phyloP scores from a whole-genome alignment of 2,113 vertebrate genomes.

The Macrotus californicus region DNA sequence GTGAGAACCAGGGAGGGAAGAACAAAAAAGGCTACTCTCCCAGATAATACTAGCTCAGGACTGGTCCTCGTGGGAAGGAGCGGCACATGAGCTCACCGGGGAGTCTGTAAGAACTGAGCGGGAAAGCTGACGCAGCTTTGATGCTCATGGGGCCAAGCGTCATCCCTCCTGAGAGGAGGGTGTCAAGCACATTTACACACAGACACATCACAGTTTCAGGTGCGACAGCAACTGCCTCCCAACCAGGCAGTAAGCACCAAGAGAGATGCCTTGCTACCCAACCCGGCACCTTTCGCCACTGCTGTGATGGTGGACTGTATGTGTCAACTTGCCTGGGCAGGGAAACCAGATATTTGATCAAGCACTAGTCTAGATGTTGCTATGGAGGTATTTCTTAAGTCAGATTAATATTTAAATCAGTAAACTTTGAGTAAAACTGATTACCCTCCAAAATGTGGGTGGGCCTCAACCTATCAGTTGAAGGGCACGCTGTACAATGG shows the following conservation, averaged over 20 bases:
- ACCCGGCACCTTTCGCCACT: background rate
- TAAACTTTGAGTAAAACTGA: background rate
- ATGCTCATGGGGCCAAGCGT: background rate
- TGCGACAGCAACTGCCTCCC: no score
- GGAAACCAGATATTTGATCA: background rate
- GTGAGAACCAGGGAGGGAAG: background rate
- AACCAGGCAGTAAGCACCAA: background rate
- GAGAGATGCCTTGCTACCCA: fast-evolving
- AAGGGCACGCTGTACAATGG: background rate
- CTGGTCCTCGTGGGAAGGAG: background rate
- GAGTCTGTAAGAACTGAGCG: no score
- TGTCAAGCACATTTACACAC: fast-evolving
- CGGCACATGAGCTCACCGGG: fast-evolving
- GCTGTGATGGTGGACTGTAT: background rate
- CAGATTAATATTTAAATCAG: background rate
- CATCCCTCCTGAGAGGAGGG: background rate
- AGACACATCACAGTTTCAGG: background rate
- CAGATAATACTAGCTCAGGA: background rate
- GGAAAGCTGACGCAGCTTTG: no score
- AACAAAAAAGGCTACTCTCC: background rate
- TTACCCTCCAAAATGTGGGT: background rate
- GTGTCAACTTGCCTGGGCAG: no score
- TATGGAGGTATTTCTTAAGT: no score
- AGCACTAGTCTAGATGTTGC: background rate
- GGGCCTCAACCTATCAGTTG: no score